These are phyloP conservation scores for Orchesellides sinensis DNA, from an alignment of 2,888 invertebrate species.

Conservation along the genomic window DNA sequence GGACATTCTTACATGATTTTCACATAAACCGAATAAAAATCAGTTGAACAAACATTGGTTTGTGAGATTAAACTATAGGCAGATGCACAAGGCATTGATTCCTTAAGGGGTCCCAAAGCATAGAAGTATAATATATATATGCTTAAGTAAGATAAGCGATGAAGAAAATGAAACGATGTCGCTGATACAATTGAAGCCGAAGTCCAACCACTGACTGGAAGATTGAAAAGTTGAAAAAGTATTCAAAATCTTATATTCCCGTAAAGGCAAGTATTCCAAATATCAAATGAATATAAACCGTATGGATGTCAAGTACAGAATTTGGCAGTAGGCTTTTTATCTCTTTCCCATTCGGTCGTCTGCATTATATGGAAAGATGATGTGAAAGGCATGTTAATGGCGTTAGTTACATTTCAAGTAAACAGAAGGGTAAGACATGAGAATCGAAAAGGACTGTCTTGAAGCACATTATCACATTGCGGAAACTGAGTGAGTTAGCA, in stretches of 20 bases:
- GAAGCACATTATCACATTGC: conserved; percentile 57
- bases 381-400: conserved; percentile 63
- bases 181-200: not conserved
- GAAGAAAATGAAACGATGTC: not conserved
- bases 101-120: not conserved
- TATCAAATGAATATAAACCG: not conserved
- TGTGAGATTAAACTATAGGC: conserved; percentile 37
- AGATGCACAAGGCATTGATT: not conserved
- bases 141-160: not conserved
- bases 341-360: conserved; percentile 35
- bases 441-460: conserved; percentile 14
- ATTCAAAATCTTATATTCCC: not conserved
- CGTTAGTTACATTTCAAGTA: conserved; percentile 36
- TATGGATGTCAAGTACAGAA: conserved; percentile 21
- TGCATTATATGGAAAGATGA: conserved; percentile 44
- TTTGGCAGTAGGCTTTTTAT: conserved; percentile 1
- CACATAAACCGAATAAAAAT: conserved; percentile 52
- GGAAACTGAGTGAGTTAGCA: conserved; percentile 41
- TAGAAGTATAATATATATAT: no score
- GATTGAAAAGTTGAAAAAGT: not conserved
- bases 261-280: not conserved
- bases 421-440: conserved; percentile 5
- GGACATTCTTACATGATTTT: conserved; percentile 21
- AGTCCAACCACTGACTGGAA: not conserved
- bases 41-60: conserved; percentile 50